Evolutionary conservation across 2,797 vertebrate species (phyloP), one percentile per base, ranked within the genome.

Genomic region (Manis javanica): DNA sequence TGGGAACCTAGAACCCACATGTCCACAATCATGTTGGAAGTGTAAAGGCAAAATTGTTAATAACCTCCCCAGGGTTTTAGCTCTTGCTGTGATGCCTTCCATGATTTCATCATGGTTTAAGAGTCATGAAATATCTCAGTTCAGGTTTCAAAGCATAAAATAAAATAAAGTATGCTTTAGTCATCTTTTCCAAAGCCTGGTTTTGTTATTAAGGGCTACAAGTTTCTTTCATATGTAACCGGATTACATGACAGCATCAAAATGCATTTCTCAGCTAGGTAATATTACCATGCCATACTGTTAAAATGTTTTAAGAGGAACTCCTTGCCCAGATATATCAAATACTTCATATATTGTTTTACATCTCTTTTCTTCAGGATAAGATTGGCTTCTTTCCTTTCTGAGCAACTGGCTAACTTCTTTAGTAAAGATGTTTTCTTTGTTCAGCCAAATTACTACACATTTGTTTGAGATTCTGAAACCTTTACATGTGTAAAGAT

Each of bases 11-110:
- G 83, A 96, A 77, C 63, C 84, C 84, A 66, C 63, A 24, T 96
- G 71, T 97, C 75, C 29, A 68, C 34, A 93, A 83, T 81, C 84
- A 63, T 3, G 8, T 93, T 77, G 84, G 72, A 96, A 68, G 57
- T 90, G 51, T 72, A 75, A 96, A 97, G 63, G 72, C n/a, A 91
- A 96, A 93, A 96, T 94, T 92, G 75, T 59, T 96, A 95, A 85
- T 92, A 91, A 49, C 34, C 16, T 96, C 89, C 91, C 95, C 42
- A 66, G 90, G 39, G 95, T 51, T 90, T 93, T 39, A 59, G 14
- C 74, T 94, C 55, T 77, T 96, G 46, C 66, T 94, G 57, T 79
- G 93, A 87, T 82, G 55, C 18, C 63, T 85, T 74, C 49, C 59
- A 57, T 82, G 84, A 96, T 93, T 95, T 95, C 91, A 93, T 92